A percentile compares a stretch with the other conserved stretches of the same genome.
Evolutionary conservation across 2,113 vertebrate genomes (phyloP).

Genomic region (Saguinus midas): DNA sequence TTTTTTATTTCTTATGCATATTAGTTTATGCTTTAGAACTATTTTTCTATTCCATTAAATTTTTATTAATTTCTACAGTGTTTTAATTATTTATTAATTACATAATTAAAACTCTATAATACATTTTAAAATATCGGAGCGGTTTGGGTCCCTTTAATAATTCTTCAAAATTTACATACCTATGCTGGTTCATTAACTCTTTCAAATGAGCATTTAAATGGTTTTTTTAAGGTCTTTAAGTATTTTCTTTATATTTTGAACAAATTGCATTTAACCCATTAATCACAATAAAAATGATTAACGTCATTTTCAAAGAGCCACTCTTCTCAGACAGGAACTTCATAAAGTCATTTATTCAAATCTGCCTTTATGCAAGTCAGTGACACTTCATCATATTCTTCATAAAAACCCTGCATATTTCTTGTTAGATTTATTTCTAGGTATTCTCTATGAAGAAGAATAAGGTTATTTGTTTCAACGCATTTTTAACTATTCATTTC

Average conservation of each 20-base stretch:
- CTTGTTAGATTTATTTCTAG: neutral
- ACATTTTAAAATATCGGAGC: constrained; percentile 38
- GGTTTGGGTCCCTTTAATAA: neutral
- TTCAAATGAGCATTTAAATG: constrained; percentile 36
- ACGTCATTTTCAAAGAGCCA: neutral
- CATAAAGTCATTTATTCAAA: neutral
- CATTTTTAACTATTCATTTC: neutral
- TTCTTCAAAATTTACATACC: constrained; percentile 7
- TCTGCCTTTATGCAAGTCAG: neutral
- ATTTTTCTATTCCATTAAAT: neutral
- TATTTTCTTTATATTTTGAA: constrained; percentile 22
- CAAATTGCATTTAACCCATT: neutral
- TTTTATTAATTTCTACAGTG: constrained; percentile 20
- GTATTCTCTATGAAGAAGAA: constrained; percentile 32
- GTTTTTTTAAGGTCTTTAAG: constrained; percentile 14
- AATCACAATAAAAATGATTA: constrained; percentile 21
- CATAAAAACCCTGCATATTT: constrained; percentile 17
- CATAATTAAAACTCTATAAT: neutral
- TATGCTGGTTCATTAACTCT: neutral
- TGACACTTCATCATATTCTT: neutral
- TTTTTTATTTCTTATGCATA: constrained; percentile 24
- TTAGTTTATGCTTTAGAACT: constrained; percentile 15
- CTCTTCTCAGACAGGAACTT: neutral
- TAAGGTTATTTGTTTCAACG: neutral
- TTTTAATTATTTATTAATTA: constrained; percentile 35